A percentile compares a stretch with the other conserved stretches of the same genome.
Evolutionary conservation across 2,797 vertebrate species (phyloP).

Genomic region (Thalassophryne amazonica): DNA sequence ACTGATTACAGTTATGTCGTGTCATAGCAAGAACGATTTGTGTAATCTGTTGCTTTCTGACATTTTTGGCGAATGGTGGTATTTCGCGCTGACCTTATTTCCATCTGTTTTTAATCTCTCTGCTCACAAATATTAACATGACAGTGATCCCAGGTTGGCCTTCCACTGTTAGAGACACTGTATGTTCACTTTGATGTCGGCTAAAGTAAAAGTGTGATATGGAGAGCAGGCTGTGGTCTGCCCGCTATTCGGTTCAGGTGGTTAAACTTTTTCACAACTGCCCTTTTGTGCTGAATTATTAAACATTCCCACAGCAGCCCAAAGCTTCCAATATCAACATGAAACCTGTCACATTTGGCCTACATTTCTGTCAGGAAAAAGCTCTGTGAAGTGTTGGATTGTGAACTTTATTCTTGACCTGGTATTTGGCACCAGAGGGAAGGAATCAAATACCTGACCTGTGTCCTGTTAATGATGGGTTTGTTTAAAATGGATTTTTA

Average conservation of each 20-base stretch:
- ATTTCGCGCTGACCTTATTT: slow-evolving; percentile 1
- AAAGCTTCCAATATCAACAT: slow-evolving; percentile 18
- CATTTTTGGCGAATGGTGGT: too few species aligned
- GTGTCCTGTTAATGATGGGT: slow-evolving; percentile 2
- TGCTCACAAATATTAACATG: slow-evolving; percentile 19
- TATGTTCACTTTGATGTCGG: slow-evolving; percentile 35
- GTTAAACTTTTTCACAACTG: slow-evolving; percentile 43
- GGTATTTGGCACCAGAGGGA: slow-evolving; percentile 35
- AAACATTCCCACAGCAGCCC: slow-evolving; percentile 50
- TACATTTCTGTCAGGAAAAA: slow-evolving; percentile 24
- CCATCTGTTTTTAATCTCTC: slow-evolving; percentile 3
- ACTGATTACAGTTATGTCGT: too few species aligned
- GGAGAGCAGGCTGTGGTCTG: slow-evolving; percentile 6
- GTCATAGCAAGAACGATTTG: too few species aligned
- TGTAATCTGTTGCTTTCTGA: neutral
- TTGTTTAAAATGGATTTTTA: neutral
- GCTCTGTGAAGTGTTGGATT: neutral
- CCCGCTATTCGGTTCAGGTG: slow-evolving; percentile 14
- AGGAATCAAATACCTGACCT: slow-evolving; percentile 30
- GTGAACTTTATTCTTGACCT: slow-evolving; percentile 43
- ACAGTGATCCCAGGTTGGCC: slow-evolving; percentile 9
- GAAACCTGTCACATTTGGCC: slow-evolving; percentile 11
- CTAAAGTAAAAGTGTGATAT: slow-evolving; percentile 41
- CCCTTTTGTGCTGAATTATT: slow-evolving; percentile 58
- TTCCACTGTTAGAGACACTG: slow-evolving; percentile 23